A percentile compares a stretch with the other conserved stretches of the same genome.
phyloP scores from a whole-genome alignment of 2,113 vertebrate genomes.

The Caranx melampygus region DNA sequence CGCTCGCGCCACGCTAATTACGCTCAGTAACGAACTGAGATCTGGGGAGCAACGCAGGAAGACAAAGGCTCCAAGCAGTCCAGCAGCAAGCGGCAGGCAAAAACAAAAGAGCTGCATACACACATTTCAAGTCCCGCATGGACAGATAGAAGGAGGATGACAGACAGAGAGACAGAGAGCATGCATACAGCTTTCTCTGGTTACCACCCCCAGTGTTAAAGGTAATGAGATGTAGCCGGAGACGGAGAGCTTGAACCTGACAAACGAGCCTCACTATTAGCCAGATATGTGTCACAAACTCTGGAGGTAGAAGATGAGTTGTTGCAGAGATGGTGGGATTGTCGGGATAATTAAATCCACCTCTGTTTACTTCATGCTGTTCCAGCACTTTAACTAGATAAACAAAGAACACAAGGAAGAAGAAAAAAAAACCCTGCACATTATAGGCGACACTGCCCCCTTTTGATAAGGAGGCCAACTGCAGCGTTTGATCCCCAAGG shows the following conservation, averaged over 20 bases:
- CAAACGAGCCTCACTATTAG: conserved; percentile 57
- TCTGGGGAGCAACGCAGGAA: conserved; percentile 71
- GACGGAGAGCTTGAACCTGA: conserved; percentile 58
- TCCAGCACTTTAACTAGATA: conserved; percentile 60
- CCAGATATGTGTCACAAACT: conserved; percentile 38
- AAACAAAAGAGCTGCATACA: conserved; percentile 71
- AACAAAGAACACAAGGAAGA: conserved; percentile 28
- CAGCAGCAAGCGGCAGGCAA: conserved; percentile 48
- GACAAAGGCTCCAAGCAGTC: conserved; percentile 72
- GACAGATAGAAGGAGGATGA: conserved; percentile 24
- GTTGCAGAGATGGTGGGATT: conserved; percentile 45
- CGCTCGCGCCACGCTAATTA: conserved; percentile 76
- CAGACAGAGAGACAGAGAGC: conserved; percentile 39
- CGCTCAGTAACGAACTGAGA: conserved; percentile 75
- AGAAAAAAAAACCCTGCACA: neutral
- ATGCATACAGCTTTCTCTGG: conserved; percentile 30
- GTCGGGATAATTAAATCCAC: conserved; percentile 67
- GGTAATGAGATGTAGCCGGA: conserved; percentile 65
- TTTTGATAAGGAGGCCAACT: conserved; percentile 70
- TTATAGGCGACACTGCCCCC: conserved; percentile 63
- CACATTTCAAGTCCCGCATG: conserved; percentile 62
- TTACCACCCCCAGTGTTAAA: conserved; percentile 55
- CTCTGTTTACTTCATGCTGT: conserved; percentile 57
- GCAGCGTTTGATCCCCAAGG: conserved; percentile 27
- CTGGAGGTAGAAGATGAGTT: conserved; percentile 43